A percentile compares a stretch with the other conserved stretches of the same genome.
phyloP scores from a whole-genome alignment of 1,140 invertebrate species.

The Glossosoma conforme region DNA sequence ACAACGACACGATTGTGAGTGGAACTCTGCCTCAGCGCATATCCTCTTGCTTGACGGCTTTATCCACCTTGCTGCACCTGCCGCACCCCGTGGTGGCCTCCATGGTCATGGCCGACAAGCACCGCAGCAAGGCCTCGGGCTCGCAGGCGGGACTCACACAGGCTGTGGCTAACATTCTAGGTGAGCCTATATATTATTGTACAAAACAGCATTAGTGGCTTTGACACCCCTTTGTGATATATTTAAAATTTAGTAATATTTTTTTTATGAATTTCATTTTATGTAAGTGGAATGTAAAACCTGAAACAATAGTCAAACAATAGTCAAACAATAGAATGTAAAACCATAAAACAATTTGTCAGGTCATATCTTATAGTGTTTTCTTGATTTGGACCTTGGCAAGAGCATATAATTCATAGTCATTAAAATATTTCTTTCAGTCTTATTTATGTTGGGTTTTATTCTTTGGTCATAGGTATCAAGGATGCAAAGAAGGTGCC shows the following conservation, averaged over 20 bases:
- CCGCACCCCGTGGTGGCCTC: slow-evolving; percentile 80
- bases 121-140: slow-evolving; percentile 50
- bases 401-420: too few species aligned
- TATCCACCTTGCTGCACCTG: slow-evolving; percentile 86
- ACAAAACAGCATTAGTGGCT: too few species aligned
- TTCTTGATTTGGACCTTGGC: too few species aligned
- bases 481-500: slow-evolving; percentile 78
- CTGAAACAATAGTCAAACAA: too few species aligned
- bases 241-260: too few species aligned
- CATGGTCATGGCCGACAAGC: slow-evolving; percentile 74
- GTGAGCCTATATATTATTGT: slow-evolving; percentile 35
- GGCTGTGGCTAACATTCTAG: slow-evolving; percentile 79
- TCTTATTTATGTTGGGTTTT: not conserved
- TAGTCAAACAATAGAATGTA: too few species aligned
- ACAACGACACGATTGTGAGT: slow-evolving; percentile 85
- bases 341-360: too few species aligned
- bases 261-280: too few species aligned
- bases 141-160: slow-evolving; percentile 58
- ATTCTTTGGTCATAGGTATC: slow-evolving; percentile 44
- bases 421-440: too few species aligned
- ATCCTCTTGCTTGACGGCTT: slow-evolving; percentile 74
- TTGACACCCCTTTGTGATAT: too few species aligned
- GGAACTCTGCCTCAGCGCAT: slow-evolving; percentile 93
- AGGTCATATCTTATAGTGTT: too few species aligned
- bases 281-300: too few species aligned